These are phyloP conservation scores for Gymnobelideus leadbeateri DNA, from an alignment of 2,113 vertebrate species.

Conservation along the genomic window DNA sequence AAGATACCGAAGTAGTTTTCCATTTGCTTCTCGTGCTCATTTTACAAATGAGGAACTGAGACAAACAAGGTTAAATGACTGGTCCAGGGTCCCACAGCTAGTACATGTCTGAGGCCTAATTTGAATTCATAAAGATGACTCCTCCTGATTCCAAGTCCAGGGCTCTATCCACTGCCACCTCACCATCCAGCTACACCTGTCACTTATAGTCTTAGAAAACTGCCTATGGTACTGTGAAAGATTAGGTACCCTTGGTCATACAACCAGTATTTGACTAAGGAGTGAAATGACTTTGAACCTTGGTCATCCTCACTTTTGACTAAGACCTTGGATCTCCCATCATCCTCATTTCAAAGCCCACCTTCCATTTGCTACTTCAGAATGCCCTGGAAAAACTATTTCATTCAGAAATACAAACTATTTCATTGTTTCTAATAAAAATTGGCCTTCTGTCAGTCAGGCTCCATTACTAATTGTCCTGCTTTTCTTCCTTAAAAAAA, in stretches of 20 bases:
- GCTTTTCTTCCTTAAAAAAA: conserved; percentile 31
- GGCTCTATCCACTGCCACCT: not conserved
- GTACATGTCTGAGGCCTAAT: not conserved
- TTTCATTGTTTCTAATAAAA: not conserved
- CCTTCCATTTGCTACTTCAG: not conserved
- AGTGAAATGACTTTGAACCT: too few relatives aligned
- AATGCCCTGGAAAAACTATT: not conserved
- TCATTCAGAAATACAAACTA: not conserved
- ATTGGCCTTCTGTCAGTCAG: not conserved
- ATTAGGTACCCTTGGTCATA: not conserved
- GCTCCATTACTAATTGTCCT: not conserved
- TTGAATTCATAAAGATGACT: not conserved
- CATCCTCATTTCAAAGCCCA: not conserved
- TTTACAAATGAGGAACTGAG: not conserved
- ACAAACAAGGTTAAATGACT: not conserved
- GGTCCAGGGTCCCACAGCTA: not conserved
- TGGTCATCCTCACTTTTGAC: not conserved
- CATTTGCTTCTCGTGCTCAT: not conserved
- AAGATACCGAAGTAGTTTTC: too few relatives aligned
- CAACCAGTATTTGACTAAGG: not conserved
- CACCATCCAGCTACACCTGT: too few relatives aligned
- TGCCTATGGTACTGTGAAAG: not conserved
- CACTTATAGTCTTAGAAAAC: not conserved
- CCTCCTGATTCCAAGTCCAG: not conserved
- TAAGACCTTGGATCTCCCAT: too few relatives aligned